A percentile compares a stretch with the other conserved stretches of the same genome.
These are phyloP conservation scores for Hirudinaria manillensis DNA, from an alignment of 2,888 invertebrate species.

Conservation along the genomic window DNA sequence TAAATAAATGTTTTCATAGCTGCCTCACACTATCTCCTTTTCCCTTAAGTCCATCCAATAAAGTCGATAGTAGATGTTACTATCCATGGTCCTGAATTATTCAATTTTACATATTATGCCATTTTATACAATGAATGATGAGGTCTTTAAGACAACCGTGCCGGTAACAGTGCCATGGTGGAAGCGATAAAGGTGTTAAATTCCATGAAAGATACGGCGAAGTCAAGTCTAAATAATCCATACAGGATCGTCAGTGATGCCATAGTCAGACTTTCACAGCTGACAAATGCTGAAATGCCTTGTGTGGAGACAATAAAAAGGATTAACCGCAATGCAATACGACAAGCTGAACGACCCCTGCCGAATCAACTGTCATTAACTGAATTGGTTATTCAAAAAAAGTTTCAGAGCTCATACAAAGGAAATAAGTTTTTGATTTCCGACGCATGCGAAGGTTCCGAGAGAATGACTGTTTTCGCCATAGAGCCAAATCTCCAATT, in stretches of 20 bases:
- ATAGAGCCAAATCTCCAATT: neutral
- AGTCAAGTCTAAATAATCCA: neutral
- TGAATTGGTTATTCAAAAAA: too few species aligned
- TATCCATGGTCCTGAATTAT: too few species aligned
- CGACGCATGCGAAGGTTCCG: neutral
- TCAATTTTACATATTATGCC: too few species aligned
- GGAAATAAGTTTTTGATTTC: too few species aligned
- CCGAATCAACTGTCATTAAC: too few species aligned
- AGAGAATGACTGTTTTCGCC: neutral
- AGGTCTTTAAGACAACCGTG: neutral
- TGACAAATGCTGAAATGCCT: neutral
- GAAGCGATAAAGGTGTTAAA: neutral
- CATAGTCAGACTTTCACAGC: neutral
- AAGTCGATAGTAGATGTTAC: too few species aligned
- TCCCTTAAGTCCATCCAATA: too few species aligned
- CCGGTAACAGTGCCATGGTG: neutral
- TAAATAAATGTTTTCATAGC: too few species aligned
- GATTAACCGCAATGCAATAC: neutral
- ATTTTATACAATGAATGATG: conserved; percentile 1
- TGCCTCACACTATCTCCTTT: too few species aligned
- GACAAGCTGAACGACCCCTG: too few species aligned
- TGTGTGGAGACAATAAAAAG: neutral
- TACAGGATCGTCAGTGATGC: neutral
- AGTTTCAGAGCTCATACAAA: too few species aligned
- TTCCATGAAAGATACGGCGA: neutral